Evolutionary conservation across 2,113 vertebrate genomes (phyloP), one percentile per base, ranked within the genome.

Genomic region (Xenopus tropicalis): DNA sequence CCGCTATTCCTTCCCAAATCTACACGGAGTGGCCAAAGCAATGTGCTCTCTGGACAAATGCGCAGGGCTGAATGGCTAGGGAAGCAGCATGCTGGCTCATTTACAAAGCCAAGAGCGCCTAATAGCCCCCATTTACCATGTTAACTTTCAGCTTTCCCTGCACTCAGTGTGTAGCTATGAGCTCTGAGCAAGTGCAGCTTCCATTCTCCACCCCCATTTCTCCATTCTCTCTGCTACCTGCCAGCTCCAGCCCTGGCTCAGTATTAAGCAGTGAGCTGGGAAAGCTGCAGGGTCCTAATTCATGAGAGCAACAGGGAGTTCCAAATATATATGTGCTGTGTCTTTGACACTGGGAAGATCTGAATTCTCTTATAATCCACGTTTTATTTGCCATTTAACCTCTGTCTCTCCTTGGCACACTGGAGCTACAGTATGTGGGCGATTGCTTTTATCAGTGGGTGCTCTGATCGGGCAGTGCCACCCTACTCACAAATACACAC

Each of bases 221-320:
- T 76, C 24, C 44, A 29, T 63, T 64, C 59, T 57, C 62, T 66
- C 61, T 51, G 61, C 62, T 70, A 70, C 74, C 66, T 70, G 74
- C 74, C 74, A 77, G 66, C 58, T 64, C 48, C 67, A 77, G 74
- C 72, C 62, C 64, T 42, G 46, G 71, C 72, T 74, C 65, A 74
- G 72, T 74, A 74, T 74, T 74, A 74, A 74, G 65, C 72, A 74
- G 71, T 3, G 19, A n/a, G 52, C 9, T 54, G 16, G 52, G 52
- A 54, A 54, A 54, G 52, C 52, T 54, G 19, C 52, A 54, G 52
- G 52, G 52, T 54, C 52, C 52, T 54, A 54, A 54, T 54, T 54
- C 52, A 54, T 1, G 10, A n/a, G 52, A n/a, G 52, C 52, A 54
- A 54, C 52, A 54, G 52, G 52, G 52, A 54, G 52, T n/a, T 54